phyloP scores from a whole-genome alignment of 2,888 invertebrate species.

The Nephrocerus scutellatus region DNA sequence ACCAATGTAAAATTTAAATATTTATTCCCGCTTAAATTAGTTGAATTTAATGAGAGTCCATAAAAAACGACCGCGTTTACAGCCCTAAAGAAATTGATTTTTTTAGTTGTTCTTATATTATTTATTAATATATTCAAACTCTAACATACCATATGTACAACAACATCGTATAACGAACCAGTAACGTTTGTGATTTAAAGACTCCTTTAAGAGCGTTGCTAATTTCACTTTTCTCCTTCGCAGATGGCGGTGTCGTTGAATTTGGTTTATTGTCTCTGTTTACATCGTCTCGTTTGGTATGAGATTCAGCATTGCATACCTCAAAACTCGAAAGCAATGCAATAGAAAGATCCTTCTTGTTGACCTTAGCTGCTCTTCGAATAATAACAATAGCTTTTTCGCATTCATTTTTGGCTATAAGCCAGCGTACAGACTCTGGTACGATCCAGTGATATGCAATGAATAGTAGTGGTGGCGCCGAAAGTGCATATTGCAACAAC shows the following conservation, averaged over 20 bases:
- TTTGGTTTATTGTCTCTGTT: neutral
- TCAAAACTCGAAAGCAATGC: conserved; percentile 46
- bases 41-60: conserved; percentile 61
- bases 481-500: conserved; percentile 53
- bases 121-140: neutral
- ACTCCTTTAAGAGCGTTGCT: conserved; percentile 47
- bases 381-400: conserved; percentile 53
- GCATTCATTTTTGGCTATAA: conserved; percentile 53
- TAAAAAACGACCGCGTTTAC: conserved; percentile 63
- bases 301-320: neutral
- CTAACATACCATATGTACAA: conserved; percentile 49
- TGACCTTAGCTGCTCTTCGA: conserved; percentile 52
- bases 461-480: conserved; percentile 56
- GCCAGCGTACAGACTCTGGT: conserved; percentile 62
- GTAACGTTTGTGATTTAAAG: conserved; percentile 47
- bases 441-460: conserved; percentile 56
- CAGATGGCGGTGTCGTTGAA: neutral
- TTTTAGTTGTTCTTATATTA: no score
- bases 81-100: conserved; percentile 46
- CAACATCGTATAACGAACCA: conserved; percentile 48
- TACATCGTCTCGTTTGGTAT: conserved; percentile 1
- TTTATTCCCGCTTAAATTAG: conserved; percentile 59
- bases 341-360: conserved; percentile 50
- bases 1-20: conserved; percentile 61
- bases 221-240: conserved; percentile 36